Evolutionary conservation across 2,888 invertebrate genomes (phyloP).

Genomic region (Antitype chi): DNA sequence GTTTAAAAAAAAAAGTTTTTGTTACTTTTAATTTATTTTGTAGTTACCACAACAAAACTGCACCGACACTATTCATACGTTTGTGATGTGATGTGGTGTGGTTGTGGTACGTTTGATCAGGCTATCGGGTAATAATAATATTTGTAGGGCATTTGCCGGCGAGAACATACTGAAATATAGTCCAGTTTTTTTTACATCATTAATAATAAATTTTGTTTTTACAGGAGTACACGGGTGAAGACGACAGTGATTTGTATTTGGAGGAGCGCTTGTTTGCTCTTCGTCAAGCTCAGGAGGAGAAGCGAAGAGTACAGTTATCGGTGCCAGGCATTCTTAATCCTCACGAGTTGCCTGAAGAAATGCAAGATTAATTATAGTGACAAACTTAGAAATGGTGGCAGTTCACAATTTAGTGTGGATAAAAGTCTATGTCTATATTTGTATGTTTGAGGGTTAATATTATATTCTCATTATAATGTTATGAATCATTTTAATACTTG

Average conservation of each 20-base stretch:
- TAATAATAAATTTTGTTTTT: constrained; percentile 57
- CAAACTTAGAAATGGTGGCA: constrained; percentile 74
- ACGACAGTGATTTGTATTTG: constrained; percentile 98
- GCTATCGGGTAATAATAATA: not conserved
- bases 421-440: constrained; percentile 57
- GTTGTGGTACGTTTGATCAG: not conserved
- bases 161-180: not conserved
- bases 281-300: constrained; percentile 97
- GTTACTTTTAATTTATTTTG: no score
- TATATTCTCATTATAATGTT: constrained; percentile 54
- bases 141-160: not conserved
- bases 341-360: constrained; percentile 98
- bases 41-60: not conserved
- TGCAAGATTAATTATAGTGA: constrained; percentile 94
- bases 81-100: not conserved
- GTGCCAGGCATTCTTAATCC: constrained; percentile 99
- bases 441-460: constrained; percentile 60
- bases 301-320: constrained; percentile 97
- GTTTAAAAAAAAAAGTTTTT: no score
- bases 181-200: not conserved
- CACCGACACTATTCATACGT: not conserved
- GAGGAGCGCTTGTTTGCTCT: constrained; percentile 98
- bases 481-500: constrained; percentile 50
- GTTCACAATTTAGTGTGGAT: constrained; percentile 71
- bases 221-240: constrained; percentile 99